Conservation (phyloP, 1,140 invertebrate species). For the Tribolium castaneum region DNA sequence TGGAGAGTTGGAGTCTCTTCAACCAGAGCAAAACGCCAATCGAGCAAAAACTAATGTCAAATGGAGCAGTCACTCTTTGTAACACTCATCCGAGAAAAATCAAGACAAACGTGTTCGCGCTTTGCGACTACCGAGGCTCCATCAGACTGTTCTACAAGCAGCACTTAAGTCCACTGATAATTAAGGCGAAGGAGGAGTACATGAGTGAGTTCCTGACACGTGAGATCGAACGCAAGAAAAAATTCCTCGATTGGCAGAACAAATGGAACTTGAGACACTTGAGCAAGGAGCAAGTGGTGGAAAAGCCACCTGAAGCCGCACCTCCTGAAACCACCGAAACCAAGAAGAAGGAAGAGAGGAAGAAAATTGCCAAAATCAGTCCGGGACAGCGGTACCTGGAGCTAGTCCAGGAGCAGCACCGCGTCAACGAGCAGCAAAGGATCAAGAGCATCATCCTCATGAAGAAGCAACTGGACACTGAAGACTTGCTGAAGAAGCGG, state of each 20-base stretch:
- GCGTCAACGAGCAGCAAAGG: slow-evolving; percentile 63
- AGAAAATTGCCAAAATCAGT: slow-evolving; percentile 1
- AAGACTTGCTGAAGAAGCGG: slow-evolving; percentile 64
- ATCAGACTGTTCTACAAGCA: background rate
- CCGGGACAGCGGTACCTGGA: slow-evolving; percentile 60
- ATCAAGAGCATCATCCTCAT: slow-evolving; percentile 65
- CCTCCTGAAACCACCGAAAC: slow-evolving; percentile 1
- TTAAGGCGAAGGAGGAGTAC: slow-evolving; percentile 22
- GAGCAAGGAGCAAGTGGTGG: slow-evolving; percentile 22
- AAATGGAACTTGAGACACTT: slow-evolving; percentile 50
- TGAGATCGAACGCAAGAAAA: slow-evolving; percentile 54
- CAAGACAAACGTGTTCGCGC: background rate
- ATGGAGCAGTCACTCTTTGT: slow-evolving; percentile 51
- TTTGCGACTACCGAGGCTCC: slow-evolving; percentile 29
- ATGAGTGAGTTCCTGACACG: slow-evolving; percentile 12
- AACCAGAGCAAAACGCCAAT: slow-evolving; percentile 59
- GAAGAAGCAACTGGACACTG: slow-evolving; percentile 65
- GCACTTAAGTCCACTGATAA: background rate
- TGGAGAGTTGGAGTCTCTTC: slow-evolving; percentile 71
- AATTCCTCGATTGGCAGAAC: slow-evolving; percentile 58
- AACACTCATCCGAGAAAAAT: slow-evolving; percentile 47
- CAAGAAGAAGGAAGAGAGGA: background rate
- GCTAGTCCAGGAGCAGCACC: slow-evolving; percentile 61
- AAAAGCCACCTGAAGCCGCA: slow-evolving; percentile 46
- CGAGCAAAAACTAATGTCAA: slow-evolving; percentile 57